Evolutionary conservation across 2,113 vertebrate genomes (phyloP), one percentile per base, ranked within the genome.

Genomic region (Abramis brama): DNA sequence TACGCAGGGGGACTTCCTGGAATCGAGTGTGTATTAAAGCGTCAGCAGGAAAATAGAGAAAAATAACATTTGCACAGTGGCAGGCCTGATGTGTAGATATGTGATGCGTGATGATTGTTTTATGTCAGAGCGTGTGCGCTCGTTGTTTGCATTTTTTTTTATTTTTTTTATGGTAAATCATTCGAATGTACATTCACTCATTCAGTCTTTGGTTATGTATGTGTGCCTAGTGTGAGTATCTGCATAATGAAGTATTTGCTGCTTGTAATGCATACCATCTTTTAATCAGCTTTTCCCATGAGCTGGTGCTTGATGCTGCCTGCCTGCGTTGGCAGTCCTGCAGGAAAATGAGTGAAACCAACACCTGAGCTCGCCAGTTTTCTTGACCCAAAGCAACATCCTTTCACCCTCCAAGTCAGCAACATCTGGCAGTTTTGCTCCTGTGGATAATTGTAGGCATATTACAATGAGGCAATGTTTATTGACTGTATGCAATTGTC

Each of bases 291-390:
- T 33, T 25, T 30, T 83, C 79, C 33, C 84, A 70, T 82, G 52
- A 47, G 66, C 27, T 17, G 43, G 30, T 64, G 43, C 68, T 83
- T 70, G 47, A 64, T 66, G 62, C 80, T 36, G 13, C 33, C 50
- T 60, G 33, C 30, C 50, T 52, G 9, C 27, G 19, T 82, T 39
- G 33, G 30, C 55, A 66, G 30, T 70, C 68, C 68, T 39, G 39
- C 13, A 66, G 47, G 36, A 76, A 76, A 75, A 76, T 81, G 43
- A 76, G 73, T 82, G 57, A 86, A 86, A 84, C 60, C 74, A 84
- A 81, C 78, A 62, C 79, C 52, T n/a, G n/a, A n/a, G n/a, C n/a
- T n/a, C n/a, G n/a, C n/a, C n/a, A n/a, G n/a, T n/a, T n/a, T n/a
- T n/a, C n/a, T n/a, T n/a, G n/a, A n/a, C n/a, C n/a, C n/a, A n/a